Evolutionary conservation across 2,888 invertebrate genomes (phyloP).

Genomic region (Argynnis bischoffii): DNA sequence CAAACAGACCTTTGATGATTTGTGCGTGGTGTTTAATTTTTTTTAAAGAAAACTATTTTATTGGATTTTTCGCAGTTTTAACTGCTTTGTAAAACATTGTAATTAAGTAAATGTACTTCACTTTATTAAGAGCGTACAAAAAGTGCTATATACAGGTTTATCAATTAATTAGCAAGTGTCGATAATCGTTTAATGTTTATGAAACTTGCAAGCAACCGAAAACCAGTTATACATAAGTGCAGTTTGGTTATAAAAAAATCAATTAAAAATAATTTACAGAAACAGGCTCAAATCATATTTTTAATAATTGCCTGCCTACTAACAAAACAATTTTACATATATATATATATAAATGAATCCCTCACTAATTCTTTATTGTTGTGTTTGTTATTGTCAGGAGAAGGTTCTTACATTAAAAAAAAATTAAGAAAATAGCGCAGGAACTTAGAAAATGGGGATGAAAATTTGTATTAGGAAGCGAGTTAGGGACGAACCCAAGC

Average conservation of each 20-base stretch:
- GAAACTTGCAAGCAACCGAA: neutral
- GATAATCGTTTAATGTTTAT: conserved; percentile 12
- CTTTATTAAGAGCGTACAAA: neutral
- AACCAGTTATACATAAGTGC: conserved; percentile 8
- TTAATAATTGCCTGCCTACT: too few relatives aligned
- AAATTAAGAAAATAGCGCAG: too few relatives aligned
- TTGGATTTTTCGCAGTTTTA: neutral
- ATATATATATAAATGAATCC: too few relatives aligned
- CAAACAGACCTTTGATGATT: conserved; percentile 10
- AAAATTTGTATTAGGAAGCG: too few relatives aligned
- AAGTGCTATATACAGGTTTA: conserved; percentile 11
- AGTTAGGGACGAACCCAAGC: too few relatives aligned
- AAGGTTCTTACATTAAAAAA: too few relatives aligned
- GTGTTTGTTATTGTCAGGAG: too few relatives aligned
- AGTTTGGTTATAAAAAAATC: conserved; percentile 1
- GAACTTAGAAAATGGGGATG: too few relatives aligned
- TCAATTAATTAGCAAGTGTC: conserved; percentile 12
- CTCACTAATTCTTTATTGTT: too few relatives aligned
- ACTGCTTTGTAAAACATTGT: neutral
- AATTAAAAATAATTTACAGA: neutral
- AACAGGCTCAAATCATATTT: too few relatives aligned
- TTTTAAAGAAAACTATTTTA: neutral
- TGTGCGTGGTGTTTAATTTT: neutral
- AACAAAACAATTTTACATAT: too few relatives aligned
- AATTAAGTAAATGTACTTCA: neutral